These are phyloP conservation scores for Onychorhynchus coronatus DNA, from an alignment of 2,113 vertebrate genomes.

Conservation along the genomic window DNA sequence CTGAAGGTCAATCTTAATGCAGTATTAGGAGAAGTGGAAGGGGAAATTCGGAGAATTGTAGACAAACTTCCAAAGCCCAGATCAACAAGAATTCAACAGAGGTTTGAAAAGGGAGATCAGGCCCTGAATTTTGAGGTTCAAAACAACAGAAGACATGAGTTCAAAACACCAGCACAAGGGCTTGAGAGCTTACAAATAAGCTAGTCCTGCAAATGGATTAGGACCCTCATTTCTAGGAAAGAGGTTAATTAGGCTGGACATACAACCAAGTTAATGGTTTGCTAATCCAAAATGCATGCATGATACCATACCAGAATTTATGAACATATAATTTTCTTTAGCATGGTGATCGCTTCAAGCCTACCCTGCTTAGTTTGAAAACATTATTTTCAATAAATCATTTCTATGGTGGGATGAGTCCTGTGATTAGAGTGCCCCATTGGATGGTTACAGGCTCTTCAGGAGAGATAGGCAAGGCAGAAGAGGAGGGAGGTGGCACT, in stretches of 20 bases:
- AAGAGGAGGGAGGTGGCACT: not conserved
- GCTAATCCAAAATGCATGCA: not conserved
- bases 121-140: not conserved
- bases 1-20: not conserved
- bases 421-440: not conserved
- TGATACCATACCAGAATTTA: not conserved
- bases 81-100: not conserved
- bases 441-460: not conserved
- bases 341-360: not conserved
- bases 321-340: not conserved
- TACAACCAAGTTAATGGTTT: not conserved
- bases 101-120: not conserved
- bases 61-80: not conserved
- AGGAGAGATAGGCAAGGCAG: not conserved
- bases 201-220: not conserved
- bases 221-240: not conserved
- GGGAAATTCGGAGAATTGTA: not conserved
- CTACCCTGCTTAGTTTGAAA: not conserved
- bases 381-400: not conserved
- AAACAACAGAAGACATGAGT: not conserved
- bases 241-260: not conserved
- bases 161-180: not conserved
- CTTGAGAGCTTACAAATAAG: not conserved
- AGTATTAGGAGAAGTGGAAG: not conserved
- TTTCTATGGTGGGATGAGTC: not conserved